Evolutionary conservation across 2,797 vertebrate genomes (phyloP).

Genomic region (Ceryle rudis): DNA sequence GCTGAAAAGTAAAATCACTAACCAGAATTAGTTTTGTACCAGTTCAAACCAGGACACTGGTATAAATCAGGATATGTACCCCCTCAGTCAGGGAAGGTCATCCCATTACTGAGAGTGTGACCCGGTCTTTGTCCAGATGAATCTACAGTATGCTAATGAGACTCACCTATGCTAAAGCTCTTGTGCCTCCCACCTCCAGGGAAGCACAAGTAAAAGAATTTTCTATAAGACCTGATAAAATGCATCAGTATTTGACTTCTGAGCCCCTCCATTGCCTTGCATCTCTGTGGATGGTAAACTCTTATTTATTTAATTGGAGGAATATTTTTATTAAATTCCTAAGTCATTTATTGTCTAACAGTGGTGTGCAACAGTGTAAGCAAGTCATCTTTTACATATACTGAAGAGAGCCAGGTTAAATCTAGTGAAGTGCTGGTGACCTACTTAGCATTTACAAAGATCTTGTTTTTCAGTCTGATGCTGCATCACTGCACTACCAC

Average conservation of each 20-base stretch:
- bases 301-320: background rate
- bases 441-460: background rate
- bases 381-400: fast-evolving
- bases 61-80: fast-evolving
- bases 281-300: background rate
- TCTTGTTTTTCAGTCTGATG: background rate
- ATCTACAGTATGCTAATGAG: background rate
- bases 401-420: background rate
- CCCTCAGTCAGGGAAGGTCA: background rate
- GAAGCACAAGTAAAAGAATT: background rate
- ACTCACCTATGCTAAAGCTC: background rate
- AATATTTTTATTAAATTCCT: background rate
- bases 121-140: background rate
- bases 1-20: too few species aligned
- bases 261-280: fast-evolving
- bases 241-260: background rate
- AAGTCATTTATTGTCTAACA: background rate
- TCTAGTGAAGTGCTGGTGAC: background rate
- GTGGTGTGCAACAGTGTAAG: background rate
- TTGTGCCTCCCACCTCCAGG: background rate
- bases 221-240: background rate
- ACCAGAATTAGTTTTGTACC: too few species aligned
- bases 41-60: too few species aligned
- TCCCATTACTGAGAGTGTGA: background rate
- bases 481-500: fast-evolving